Evolutionary conservation across 2,797 vertebrate species (phyloP), one percentile per base, ranked within the genome.

Genomic region (Mus spretus): DNA sequence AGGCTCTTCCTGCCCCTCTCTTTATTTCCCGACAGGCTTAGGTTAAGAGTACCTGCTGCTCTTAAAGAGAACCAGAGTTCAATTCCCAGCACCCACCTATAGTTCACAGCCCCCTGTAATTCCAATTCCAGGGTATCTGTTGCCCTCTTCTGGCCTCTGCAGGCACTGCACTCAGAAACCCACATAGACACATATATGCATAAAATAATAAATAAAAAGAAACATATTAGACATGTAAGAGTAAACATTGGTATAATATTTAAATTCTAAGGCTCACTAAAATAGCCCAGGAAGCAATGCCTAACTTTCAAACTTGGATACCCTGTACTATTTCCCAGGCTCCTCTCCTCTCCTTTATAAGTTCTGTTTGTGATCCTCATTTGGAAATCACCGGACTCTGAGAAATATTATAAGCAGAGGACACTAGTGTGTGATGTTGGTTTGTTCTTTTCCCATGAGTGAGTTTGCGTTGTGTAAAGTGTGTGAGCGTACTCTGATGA

Each of bases 401-500:
- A 80, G 40, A 82, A 94, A 37, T 40, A 44, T 44, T 83, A 44
- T 31, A 59, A 93, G 20, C 88, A 28, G 15, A 57, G 78, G 72
- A 95, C 7, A 61, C 85, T 26, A 4, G 6, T 91, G 67, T 91
- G 40, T 67, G 17, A 65, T 13, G 28, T 22, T 47, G 37, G 10
- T 61, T 47, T 12, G 12, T 81, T 89, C 57, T 67, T 24, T 78
- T 22, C 67, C 61, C 78, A 34, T 47, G 67, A 93, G 89, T 26
- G 53, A 65, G 26, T 79, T 93, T 91, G 74, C 74, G 31, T 84
- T 34, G 15, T 59, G 80, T 82, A 81, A 81, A 94, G 85, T 7
- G 63, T 91, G 89, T 85, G 57, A 13, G 26, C 22, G 44, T 80
- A 34, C 88, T 87, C n/a, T 80, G 78, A 75, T 74, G 61, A 92